These are phyloP conservation scores for Campylomormyrus tamandua DNA, from an alignment of 2,113 vertebrate genomes.

Conservation along the genomic window DNA sequence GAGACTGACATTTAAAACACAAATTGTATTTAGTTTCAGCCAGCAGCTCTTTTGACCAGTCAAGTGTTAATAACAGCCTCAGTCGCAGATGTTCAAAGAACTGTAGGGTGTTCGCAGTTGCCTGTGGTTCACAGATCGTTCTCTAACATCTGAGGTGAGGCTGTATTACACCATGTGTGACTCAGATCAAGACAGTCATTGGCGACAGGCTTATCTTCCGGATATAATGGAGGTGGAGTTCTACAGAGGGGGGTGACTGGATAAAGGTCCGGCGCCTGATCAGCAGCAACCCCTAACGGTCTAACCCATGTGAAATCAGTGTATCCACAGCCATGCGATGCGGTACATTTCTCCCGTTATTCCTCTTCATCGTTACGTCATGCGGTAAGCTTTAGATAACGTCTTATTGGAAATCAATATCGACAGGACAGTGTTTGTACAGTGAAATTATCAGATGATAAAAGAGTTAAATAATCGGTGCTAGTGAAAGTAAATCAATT, in stretches of 20 bases:
- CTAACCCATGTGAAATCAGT: conserved; percentile 22
- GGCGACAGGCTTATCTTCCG: not conserved
- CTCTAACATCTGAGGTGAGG: not conserved
- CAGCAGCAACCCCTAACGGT: not conserved
- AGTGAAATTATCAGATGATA: not conserved
- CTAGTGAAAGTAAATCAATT: not conserved
- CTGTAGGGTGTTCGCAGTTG: not conserved
- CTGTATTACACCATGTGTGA: not conserved
- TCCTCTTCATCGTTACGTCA: conserved; percentile 33
- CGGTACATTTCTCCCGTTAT: conserved; percentile 40
- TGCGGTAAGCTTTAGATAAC: conserved; percentile 47
- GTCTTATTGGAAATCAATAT: not conserved
- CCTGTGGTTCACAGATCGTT: not conserved
- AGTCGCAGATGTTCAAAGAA: not conserved
- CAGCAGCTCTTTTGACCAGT: not conserved
- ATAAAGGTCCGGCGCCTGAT: not conserved
- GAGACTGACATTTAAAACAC: not conserved
- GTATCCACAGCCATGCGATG: conserved; percentile 71
- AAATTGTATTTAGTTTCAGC: not conserved
- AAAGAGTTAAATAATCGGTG: not conserved
- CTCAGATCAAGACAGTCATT: not conserved
- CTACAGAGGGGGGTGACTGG: not conserved
- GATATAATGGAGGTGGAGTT: not conserved
- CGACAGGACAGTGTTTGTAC: not conserved
- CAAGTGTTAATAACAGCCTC: not conserved